Evolutionary conservation across 37 sponge, comb jelly and placozoan species (phyloP).

Genomic region (Haliclona indistincta): DNA sequence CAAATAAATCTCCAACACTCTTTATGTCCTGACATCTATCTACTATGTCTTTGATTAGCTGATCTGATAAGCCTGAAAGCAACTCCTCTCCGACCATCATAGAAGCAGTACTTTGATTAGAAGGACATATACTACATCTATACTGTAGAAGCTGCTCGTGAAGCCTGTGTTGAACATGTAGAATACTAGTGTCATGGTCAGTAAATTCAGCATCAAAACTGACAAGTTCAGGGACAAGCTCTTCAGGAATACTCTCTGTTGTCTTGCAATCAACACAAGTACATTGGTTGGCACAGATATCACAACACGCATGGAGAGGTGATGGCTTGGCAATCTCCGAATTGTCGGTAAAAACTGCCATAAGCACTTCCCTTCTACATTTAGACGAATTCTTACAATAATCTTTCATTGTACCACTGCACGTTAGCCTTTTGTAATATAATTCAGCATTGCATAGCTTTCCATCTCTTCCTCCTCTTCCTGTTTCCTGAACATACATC

Average conservation of each 20-base stretch:
- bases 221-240: neutral
- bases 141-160: neutral
- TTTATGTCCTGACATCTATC: neutral
- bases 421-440: neutral
- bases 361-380: slow-evolving; percentile 19
- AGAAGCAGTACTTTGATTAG: neutral
- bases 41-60: neutral
- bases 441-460: slow-evolving; percentile 9
- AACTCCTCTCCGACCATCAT: slow-evolving; percentile 19
- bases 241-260: too few relatives aligned
- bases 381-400: slow-evolving; percentile 24
- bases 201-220: neutral
- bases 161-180: neutral
- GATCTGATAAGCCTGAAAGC: neutral
- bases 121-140: neutral
- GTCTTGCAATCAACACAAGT: neutral
- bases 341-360: slow-evolving; percentile 14
- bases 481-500: slow-evolving; percentile 49
- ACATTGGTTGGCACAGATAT: slow-evolving; percentile 18
- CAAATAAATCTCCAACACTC: neutral
- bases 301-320: slow-evolving; percentile 23
- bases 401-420: neutral
- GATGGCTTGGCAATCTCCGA: neutral
- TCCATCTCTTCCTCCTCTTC: slow-evolving; percentile 48
- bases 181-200: neutral